Evolutionary conservation across 2,888 invertebrate species (phyloP).

Genomic region (Tupiocoris notatus): DNA sequence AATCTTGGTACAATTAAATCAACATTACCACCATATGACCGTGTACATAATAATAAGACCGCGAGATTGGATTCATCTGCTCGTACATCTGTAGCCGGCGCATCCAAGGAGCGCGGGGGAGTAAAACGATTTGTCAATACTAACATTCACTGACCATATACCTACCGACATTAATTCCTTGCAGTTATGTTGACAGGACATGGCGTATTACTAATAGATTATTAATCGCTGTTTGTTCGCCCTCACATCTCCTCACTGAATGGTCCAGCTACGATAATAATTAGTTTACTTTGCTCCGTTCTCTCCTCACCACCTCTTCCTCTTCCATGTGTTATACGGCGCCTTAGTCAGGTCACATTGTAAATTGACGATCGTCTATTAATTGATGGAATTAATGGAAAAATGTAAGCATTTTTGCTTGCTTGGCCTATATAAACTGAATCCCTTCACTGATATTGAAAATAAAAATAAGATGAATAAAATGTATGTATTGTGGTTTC

Average conservation of each 20-base stretch:
- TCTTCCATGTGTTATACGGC: not conserved
- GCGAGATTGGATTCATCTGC: no score
- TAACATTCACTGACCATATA: not conserved
- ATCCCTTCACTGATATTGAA: no score
- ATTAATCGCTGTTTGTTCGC: slow-evolving; percentile 23
- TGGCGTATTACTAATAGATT: slow-evolving; percentile 23
- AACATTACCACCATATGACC: no score
- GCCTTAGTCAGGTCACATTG: not conserved
- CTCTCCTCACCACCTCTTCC: no score
- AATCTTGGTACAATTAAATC: no score
- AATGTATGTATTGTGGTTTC: no score
- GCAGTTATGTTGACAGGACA: slow-evolving; percentile 21
- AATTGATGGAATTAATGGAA: not conserved
- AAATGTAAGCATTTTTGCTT: no score
- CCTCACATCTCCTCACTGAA: slow-evolving; percentile 11
- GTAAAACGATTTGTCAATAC: not conserved
- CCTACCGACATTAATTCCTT: slow-evolving; percentile 11
- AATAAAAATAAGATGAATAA: no score
- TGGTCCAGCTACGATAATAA: not conserved
- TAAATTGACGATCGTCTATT: not conserved
- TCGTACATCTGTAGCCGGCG: not conserved
- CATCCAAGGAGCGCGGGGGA: not conserved
- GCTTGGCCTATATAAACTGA: no score
- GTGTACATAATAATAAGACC: not conserved
- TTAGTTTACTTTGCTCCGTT: not conserved